These are phyloP conservation scores for Solea senegalensis DNA, from an alignment of 2,113 vertebrate species.

Conservation along the genomic window DNA sequence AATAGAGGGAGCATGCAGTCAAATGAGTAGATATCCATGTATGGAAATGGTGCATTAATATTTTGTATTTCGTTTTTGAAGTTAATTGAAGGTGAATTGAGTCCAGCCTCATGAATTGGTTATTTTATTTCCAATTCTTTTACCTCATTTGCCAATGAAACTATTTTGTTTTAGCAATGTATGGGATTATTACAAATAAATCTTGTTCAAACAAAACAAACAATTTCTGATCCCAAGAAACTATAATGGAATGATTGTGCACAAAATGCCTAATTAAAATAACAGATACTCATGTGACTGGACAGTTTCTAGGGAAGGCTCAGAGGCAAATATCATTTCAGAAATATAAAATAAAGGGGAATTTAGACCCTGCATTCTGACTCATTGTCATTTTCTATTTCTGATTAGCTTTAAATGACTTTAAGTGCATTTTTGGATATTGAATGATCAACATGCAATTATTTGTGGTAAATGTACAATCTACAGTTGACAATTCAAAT, in stretches of 20 bases:
- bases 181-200: no score
- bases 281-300: constrained; percentile 26
- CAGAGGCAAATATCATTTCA: not conserved
- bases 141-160: not conserved
- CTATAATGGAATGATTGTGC: not conserved
- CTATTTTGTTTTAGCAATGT: no score
- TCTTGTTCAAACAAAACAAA: not conserved
- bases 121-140: not conserved
- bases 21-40: not conserved
- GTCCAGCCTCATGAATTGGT: constrained; percentile 46
- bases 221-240: not conserved
- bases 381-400: no score
- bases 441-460: no score
- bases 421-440: not conserved
- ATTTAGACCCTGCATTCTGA: constrained; percentile 8
- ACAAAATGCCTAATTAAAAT: not conserved
- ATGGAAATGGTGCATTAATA: no score
- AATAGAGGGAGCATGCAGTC: constrained; percentile 41
- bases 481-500: no score
- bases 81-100: not conserved
- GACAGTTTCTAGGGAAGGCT: not conserved
- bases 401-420: no score
- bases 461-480: no score
- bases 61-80: no score
- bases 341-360: constrained; percentile 48